Evolutionary conservation across 2,113 vertebrate genomes (phyloP).

Genomic region (Mastomys natalensis): DNA sequence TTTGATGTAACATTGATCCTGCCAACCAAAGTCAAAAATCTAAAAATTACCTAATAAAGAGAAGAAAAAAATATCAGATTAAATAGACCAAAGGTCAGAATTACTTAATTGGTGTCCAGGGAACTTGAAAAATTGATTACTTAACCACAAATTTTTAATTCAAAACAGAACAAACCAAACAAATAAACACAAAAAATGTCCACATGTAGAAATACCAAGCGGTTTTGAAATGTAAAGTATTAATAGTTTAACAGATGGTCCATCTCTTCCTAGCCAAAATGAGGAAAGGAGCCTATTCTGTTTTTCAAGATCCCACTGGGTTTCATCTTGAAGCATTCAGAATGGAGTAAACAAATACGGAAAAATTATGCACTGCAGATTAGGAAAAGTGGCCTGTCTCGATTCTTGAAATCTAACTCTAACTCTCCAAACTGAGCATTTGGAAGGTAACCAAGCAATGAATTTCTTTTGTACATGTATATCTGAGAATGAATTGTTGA

Average conservation of each 20-base stretch:
- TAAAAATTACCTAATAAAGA: neutral
- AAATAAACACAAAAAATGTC: neutral
- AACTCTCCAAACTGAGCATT: neutral
- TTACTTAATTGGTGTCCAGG: neutral
- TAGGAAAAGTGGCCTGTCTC: neutral
- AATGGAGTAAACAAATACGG: conserved; percentile 15
- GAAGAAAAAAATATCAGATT: neutral
- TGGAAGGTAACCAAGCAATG: neutral
- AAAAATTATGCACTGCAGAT: neutral
- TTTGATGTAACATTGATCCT: neutral
- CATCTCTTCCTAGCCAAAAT: neutral
- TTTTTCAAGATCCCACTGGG: neutral
- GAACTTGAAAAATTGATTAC: neutral
- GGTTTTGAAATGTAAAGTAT: neutral
- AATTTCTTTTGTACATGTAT: too few species aligned
- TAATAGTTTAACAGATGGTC: neutral
- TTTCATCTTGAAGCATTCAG: conserved; percentile 25
- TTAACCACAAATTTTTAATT: neutral
- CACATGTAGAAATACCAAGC: neutral
- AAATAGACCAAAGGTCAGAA: neutral
- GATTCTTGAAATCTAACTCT: neutral
- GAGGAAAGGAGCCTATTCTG: neutral
- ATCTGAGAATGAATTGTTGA: neutral
- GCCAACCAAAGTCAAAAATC: neutral
- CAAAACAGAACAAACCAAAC: neutral